These are phyloP conservation scores for Pycnomerus fuliginosus DNA, from an alignment of 2,888 invertebrate species.

Conservation along the genomic window DNA sequence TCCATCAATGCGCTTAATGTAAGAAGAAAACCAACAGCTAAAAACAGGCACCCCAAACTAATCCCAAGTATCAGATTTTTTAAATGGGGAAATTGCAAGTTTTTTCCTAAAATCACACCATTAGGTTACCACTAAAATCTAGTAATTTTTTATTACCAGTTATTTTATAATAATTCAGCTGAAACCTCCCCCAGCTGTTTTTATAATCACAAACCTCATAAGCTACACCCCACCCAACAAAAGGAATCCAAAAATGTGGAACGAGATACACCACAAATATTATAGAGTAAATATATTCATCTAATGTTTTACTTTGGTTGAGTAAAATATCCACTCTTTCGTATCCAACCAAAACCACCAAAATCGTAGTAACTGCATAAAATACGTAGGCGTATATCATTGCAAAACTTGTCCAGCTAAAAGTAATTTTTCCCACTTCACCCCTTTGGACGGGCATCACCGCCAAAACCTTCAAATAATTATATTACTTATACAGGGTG, in stretches of 20 bases:
- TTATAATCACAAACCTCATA: constrained; percentile 68
- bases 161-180: constrained; percentile 55
- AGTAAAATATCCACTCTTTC: constrained; percentile 63
- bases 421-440: constrained; percentile 57
- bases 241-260: constrained; percentile 71
- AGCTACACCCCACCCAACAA: constrained; percentile 70
- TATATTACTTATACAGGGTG: no score
- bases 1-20: constrained; percentile 62
- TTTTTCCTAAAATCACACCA: constrained; percentile 56
- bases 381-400: constrained; percentile 67
- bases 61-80: constrained; percentile 63
- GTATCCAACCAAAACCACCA: constrained; percentile 63
- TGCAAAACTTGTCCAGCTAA: constrained; percentile 63
- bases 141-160: constrained; percentile 40
- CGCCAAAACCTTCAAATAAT: constrained; percentile 59
- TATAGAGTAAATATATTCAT: constrained; percentile 69
- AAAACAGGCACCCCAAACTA: constrained; percentile 62
- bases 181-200: constrained; percentile 68
- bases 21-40: constrained; percentile 62
- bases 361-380: constrained; percentile 59
- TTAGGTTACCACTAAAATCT: not conserved
- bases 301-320: constrained; percentile 62
- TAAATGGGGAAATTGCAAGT: constrained; percentile 62
- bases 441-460: constrained; percentile 62
- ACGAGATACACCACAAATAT: constrained; percentile 66